Evolutionary conservation across 2,113 vertebrate genomes (phyloP).

Genomic region (Vulpes vulpes): DNA sequence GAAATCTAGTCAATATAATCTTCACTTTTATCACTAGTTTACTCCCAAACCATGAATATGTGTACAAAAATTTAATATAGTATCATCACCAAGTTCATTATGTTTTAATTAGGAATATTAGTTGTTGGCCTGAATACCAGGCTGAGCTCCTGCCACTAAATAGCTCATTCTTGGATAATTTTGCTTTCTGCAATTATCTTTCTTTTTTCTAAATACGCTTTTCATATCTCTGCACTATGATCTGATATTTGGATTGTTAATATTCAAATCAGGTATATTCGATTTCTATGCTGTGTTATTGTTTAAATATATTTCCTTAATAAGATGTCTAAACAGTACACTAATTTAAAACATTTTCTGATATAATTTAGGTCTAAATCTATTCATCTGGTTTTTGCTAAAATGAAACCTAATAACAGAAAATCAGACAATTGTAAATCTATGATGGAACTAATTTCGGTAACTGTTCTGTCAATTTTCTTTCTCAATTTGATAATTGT

Average conservation of each 20-base stretch:
- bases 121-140: neutral
- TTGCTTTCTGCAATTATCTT: conserved; percentile 47
- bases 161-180: conserved; percentile 45
- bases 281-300: conserved; percentile 35
- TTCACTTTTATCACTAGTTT: neutral
- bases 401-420: conserved; percentile 35
- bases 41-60: neutral
- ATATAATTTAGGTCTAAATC: conserved; percentile 11
- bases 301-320: neutral
- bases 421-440: conserved; percentile 78
- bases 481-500: conserved; percentile 82
- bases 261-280: conserved; percentile 8
- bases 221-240: neutral
- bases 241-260: conserved; percentile 1
- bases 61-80: neutral
- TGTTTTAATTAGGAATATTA: neutral
- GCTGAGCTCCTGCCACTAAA: neutral
- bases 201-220: conserved; percentile 36
- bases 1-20: neutral
- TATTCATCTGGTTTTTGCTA: conserved; percentile 56
- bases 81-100: neutral
- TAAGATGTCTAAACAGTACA: neutral
- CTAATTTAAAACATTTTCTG: conserved; percentile 49
- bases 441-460: conserved; percentile 81
- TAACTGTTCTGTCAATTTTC: conserved; percentile 80